Base-by-base conservation (phyloP, 2,888 invertebrate species). In the Thera britannica region DNA sequence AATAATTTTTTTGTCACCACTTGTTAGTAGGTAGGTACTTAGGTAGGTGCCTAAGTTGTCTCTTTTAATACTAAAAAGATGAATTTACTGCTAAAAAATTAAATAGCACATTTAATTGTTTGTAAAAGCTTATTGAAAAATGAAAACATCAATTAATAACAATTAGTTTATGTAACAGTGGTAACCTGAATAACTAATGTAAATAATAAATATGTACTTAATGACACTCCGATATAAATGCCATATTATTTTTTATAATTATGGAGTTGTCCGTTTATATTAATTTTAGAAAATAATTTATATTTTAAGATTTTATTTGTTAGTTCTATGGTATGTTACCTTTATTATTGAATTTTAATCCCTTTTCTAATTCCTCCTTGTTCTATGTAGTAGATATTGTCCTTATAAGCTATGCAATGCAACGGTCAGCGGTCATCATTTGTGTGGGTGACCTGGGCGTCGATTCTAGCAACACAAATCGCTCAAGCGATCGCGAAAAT, bases 161-260 rank as follows among this genome's bases (percentile, higher is more conserved):
- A 52, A 70, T 79, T 73, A 77, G 74, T 76, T 76, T 79, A 77
- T 78, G 74, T 76, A 78, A 75, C 79, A 79, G 69, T 70, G 65
- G 63, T 72, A 73, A 69, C 68, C 60, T 61, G 72, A 65, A 67
- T 61, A 63, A 79, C 74, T 70, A 79, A 80, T 86, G 85, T 85
- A 86, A 83, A 84, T 85, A 85, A 83, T 80, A 72, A 80, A 82
- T 76, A 44, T 59, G 77, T 9, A 46, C 12, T 23, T 51, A 64
- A 76, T 75, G 77, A 71, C 79, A 83, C 87, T 85, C 83, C 81
- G 81, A 82, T 78, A 81, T 83, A 84, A 90, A 90, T 91, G 93
- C 93, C 93, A 93, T 93, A 93, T 93, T 93, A 93, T 83, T 84
- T 84, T 23, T 73, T 66, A 78, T 80, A 77, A 77, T 64, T 75